Evolutionary conservation across 23 tunicate species (phyloP).

Genomic region (Trididemnum miniatum): DNA sequence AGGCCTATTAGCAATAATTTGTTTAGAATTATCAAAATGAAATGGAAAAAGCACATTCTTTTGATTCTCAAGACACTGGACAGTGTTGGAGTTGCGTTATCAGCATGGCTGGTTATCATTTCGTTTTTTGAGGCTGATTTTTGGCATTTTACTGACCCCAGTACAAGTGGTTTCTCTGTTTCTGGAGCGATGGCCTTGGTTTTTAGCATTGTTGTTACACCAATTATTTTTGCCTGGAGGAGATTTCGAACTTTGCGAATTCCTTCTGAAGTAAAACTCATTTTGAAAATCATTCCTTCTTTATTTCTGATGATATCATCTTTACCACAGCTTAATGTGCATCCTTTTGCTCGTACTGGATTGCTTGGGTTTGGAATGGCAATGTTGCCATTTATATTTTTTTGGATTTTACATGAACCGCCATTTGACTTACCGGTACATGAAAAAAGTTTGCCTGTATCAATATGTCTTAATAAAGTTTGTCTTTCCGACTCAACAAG

Average conservation of each 20-base stretch:
- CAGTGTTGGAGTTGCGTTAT: neutral
- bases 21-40: too few relatives aligned
- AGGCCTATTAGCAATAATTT: too few relatives aligned
- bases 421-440: neutral
- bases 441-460: neutral
- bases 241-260: neutral
- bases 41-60: too few relatives aligned
- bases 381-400: neutral
- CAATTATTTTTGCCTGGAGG: slow-evolving; percentile 27
- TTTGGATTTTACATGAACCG: neutral
- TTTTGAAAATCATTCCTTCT: neutral
- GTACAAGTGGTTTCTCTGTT: slow-evolving; percentile 35
- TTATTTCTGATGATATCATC: slow-evolving; percentile 25
- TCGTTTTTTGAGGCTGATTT: slow-evolving; percentile 63
- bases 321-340: slow-evolving; percentile 8
- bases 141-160: slow-evolving; percentile 79
- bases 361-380: slow-evolving; percentile 36
- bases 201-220: slow-evolving; percentile 9
- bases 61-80: neutral
- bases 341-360: slow-evolving; percentile 28
- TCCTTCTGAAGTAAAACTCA: neutral
- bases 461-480: neutral
- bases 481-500: neutral
- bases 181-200: slow-evolving; percentile 36
- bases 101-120: neutral